Evolutionary conservation across 1,140 invertebrate genomes (phyloP), one percentile per base, ranked within the genome.

Genomic region (Chymomyza costata): DNA sequence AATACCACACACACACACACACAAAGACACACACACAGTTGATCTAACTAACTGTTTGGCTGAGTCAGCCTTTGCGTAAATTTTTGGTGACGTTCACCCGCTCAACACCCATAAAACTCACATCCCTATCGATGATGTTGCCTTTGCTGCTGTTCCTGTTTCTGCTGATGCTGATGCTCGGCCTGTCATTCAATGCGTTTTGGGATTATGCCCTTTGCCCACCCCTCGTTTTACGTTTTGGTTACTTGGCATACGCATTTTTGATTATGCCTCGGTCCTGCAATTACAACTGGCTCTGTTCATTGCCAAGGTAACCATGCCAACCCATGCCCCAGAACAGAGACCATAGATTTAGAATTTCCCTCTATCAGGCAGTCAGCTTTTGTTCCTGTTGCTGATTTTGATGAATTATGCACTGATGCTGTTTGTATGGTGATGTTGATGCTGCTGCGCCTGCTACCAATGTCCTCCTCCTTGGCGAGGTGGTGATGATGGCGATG

Each of bases 341-440:
- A 38, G 11, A 15, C 25, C 21, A 8, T 25, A 25, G 8, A 25
- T 25, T 25, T 25, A 5, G 8, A 25, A 49, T 51, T 38, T 63
- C 43, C 39, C 67, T 34, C 15, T 39, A 38, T 14, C 58, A 76
- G 65, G 65, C 65, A 76, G 65, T 69, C 65, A 53, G 69, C 60
- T 74, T 74, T 60, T 46, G 70, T 78, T 78, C 49, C 71, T 76
- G 65, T 47, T 78, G 61, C 66, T 76, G 71, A 78, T 78, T 76
- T 76, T 76, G 70, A 76, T 76, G 70, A 76, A 76, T 76, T 76
- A 76, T 76, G 71, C 71, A 76, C 71, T 16, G 35, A 32, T 37
- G 17, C 55, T 28, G 52, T 52, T 52, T 58, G 55, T 39, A 30
- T 60, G 28, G 13, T 11, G 16, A 35, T 38, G 54, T 11, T 25